Conservation (phyloP, 37 sponge, comb jelly and placozoan genomes). For the Beroe ovata region DNA sequence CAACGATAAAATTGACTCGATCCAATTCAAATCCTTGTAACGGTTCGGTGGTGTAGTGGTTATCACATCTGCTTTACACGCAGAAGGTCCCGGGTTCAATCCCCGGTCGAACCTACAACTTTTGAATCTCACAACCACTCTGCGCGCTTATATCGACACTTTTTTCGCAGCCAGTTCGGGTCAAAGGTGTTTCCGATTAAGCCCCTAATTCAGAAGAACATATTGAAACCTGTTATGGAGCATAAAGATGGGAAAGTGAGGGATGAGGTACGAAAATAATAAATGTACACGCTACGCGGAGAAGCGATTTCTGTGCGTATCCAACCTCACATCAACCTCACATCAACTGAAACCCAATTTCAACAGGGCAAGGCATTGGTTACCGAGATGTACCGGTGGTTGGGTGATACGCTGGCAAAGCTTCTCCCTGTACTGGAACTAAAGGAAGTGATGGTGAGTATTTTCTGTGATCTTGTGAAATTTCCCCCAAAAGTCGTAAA, state of each 20-base stretch:
- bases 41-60: constrained; percentile 65
- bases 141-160: too few relatives aligned
- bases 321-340: too few relatives aligned
- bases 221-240: constrained; percentile 76
- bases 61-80: constrained; percentile 65
- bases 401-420: constrained; percentile 72
- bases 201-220: constrained; percentile 72
- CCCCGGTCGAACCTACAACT: constrained; percentile 56
- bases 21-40: not conserved
- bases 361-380: constrained; percentile 79
- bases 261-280: constrained; percentile 75
- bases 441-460: constrained; percentile 56
- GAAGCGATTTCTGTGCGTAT: too few relatives aligned
- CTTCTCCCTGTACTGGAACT: constrained; percentile 40
- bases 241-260: constrained; percentile 91
- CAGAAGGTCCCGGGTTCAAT: constrained; percentile 66
- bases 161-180: constrained; percentile 80
- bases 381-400: constrained; percentile 83
- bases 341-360: too few relatives aligned
- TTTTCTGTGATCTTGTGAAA: not conserved
- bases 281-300: too few relatives aligned
- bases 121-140: not conserved
- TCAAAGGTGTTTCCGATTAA: constrained; percentile 82
- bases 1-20: not conserved
- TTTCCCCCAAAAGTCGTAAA: too few relatives aligned